Base-by-base conservation (phyloP, 2,888 invertebrate genomes). In the Aphidius colemani region DNA sequence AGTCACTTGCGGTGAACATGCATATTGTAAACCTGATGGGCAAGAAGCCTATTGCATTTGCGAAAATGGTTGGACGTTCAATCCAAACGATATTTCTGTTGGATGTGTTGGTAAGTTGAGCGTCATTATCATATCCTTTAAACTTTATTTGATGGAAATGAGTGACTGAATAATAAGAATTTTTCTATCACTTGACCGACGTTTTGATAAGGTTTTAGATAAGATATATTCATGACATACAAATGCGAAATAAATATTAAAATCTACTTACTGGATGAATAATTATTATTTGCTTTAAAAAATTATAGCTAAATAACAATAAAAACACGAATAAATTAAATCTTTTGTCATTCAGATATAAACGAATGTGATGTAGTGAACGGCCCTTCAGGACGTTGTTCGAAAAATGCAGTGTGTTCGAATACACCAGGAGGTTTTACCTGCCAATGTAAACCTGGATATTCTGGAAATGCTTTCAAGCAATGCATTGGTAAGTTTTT, bases 1-100 rank as follows among this genome's bases (percentile, higher is more conserved):
- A 81, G 92, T 96, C 1, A 90, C 91, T 77, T 96, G 96, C 78
- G 93, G 94, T 11, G 88, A 90, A 7, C 95, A 96, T 79, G 93
- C 95, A 2, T 94, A 88, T 78, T 96, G 96, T 79, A 94, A 95
- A 79, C 90, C 93, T 0, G 93, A 95, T 73, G 94, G 93, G 44
- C 88, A 89, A 65, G 95, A 95, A 82, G 95, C 95, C 0, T 94
- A 93, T 74, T 96, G 96, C 74, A 91, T 95, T 56, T 95, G 95
- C 78, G 94, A 96, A 78, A 93, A 94, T 65, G 96, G 96, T 1
- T 96, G 95, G 94, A 94, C 94, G 0, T 96, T 93, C 78, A 91
- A 95, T 83, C 95, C 96, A 0, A 89, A 87, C 63, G 93, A 96
- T 76, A 92, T 96, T 70, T 88, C 92, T 7, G 94, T 94, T 53